phyloP scores from a whole-genome alignment of 2,888 invertebrate genomes.

The Ormyrus labotus region DNA sequence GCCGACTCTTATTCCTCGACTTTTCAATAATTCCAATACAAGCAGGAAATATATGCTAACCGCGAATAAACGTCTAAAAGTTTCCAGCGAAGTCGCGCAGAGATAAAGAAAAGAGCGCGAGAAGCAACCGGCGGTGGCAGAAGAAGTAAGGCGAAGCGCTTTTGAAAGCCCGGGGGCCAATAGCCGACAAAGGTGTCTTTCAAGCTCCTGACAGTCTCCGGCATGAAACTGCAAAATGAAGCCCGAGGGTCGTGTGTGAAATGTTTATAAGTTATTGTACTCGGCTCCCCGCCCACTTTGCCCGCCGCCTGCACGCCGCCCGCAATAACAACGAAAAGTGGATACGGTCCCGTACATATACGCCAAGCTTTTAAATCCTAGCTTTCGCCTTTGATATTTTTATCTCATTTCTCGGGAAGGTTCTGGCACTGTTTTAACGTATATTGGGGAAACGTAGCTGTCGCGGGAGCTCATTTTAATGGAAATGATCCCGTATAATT shows the following conservation, averaged over 20 bases:
- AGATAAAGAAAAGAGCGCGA: not conserved
- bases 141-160: not conserved
- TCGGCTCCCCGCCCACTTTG: not conserved
- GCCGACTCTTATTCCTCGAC: not conserved
- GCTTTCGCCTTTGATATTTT: too few species aligned
- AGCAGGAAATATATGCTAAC: not conserved
- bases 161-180: conserved; percentile 17
- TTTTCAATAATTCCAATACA: not conserved
- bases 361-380: not conserved
- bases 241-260: conserved; percentile 22
- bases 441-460: too few species aligned
- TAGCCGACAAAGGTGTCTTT: conserved; percentile 38
- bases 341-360: not conserved
- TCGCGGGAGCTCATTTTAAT: too few species aligned
- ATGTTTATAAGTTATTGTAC: conserved; percentile 41
- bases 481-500: too few species aligned
- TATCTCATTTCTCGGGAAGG: too few species aligned
- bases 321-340: not conserved
- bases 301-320: not conserved
- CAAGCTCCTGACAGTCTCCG: conserved; percentile 11
- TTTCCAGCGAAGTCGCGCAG: not conserved
- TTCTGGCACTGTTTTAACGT: too few species aligned
- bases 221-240: conserved; percentile 25
- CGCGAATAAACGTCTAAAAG: not conserved
- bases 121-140: not conserved